phyloP scores from a whole-genome alignment of 2,888 invertebrate species.

The Drosophila melanocephala region DNA sequence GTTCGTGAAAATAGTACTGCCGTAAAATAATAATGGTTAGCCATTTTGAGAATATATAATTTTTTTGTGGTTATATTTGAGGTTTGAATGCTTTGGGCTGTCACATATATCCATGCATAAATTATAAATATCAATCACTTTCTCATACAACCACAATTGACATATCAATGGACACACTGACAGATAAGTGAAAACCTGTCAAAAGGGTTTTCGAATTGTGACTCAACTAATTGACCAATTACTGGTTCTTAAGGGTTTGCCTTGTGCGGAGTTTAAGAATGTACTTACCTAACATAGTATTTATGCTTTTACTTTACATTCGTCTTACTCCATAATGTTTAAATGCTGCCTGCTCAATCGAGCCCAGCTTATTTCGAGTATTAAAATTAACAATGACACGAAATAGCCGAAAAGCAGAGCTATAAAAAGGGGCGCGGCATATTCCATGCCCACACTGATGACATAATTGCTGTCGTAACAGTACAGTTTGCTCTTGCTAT shows the following conservation, averaged over 20 bases:
- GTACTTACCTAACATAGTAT: constrained; percentile 16
- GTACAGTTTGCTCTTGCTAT: constrained; percentile 66
- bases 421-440: constrained; percentile 80
- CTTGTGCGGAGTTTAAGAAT: background rate
- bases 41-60: background rate
- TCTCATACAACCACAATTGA: constrained; percentile 3
- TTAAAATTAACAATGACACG: constrained; percentile 52
- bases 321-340: background rate
- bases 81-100: background rate
- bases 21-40: background rate
- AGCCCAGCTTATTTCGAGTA: constrained; percentile 66
- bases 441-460: constrained; percentile 82
- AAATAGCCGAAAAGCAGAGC: constrained; percentile 61
- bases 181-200: constrained; percentile 19
- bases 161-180: constrained; percentile 10
- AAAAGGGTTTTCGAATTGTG: background rate
- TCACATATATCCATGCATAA: background rate
- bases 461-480: constrained; percentile 76
- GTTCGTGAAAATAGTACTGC: background rate
- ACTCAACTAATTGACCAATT: constrained; percentile 23
- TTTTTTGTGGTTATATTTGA: background rate
- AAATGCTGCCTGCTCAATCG: constrained; percentile 4
- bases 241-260: background rate
- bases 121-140: constrained; percentile 7
- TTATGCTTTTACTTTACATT: background rate